Evolutionary conservation across 2,888 invertebrate species (phyloP).

Genomic region (Cerceris ruficornis): DNA sequence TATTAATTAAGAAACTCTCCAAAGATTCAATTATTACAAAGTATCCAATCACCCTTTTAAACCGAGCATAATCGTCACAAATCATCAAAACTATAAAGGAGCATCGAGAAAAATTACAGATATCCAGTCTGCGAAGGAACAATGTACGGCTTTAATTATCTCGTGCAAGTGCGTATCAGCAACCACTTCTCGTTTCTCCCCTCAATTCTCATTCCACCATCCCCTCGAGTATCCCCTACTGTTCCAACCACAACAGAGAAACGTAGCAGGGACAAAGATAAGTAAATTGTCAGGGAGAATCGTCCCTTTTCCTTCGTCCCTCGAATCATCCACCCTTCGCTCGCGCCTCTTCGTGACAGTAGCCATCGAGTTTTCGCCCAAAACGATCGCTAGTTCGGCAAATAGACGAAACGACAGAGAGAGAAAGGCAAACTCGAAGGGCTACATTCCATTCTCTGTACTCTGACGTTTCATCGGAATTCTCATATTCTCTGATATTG

Average conservation of each 20-base stretch:
- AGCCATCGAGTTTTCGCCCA: background rate
- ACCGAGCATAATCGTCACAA: too few relatives aligned
- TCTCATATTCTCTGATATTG: conserved; percentile 37
- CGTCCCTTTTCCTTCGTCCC: background rate
- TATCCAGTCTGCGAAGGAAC: too few relatives aligned
- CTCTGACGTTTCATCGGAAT: background rate
- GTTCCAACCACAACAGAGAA: background rate
- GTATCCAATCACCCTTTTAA: too few relatives aligned
- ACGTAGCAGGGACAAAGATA: background rate
- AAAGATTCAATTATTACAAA: too few relatives aligned
- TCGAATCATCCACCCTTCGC: background rate
- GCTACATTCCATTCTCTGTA: background rate
- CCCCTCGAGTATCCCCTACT: background rate
- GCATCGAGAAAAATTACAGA: too few relatives aligned
- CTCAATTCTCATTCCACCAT: background rate
- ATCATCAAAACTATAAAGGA: too few relatives aligned
- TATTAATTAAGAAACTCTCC: too few relatives aligned
- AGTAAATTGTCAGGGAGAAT: background rate
- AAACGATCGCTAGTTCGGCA: too few relatives aligned
- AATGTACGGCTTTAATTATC: too few relatives aligned
- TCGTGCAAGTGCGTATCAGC: too few relatives aligned
- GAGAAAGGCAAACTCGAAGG: background rate
- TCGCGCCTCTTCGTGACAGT: background rate
- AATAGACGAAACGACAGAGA: too few relatives aligned
- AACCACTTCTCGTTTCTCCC: too few relatives aligned